phyloP scores from a whole-genome alignment of 2,797 vertebrate genomes.

The Cetoscarus ocellatus region DNA sequence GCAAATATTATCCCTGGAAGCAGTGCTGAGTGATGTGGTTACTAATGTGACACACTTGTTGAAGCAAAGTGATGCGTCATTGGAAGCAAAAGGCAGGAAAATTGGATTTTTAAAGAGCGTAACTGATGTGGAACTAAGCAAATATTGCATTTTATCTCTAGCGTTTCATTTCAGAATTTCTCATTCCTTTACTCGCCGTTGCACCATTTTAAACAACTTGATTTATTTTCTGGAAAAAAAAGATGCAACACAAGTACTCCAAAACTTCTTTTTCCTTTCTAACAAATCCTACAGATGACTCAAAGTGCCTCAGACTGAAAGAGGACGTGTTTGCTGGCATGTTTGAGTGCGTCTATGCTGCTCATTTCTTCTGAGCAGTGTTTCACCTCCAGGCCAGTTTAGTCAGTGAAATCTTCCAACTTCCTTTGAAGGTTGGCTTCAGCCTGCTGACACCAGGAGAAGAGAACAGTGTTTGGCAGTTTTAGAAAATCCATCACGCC shows the following conservation, averaged over 20 bases:
- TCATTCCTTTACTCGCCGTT: not conserved
- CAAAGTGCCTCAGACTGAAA: constrained; percentile 14
- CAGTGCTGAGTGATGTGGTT: not conserved
- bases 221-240: too few species aligned
- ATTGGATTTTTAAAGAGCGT: not conserved
- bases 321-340: constrained; percentile 11
- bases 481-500: constrained; percentile 41
- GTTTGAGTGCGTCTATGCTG: constrained; percentile 16
- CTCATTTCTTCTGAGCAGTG: constrained; percentile 24
- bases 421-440: constrained; percentile 53
- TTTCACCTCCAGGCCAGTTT: constrained; percentile 45
- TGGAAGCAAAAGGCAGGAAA: not conserved
- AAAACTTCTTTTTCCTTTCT: not conserved
- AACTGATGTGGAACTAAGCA: not conserved
- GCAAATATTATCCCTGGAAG: not conserved
- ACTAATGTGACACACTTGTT: not conserved
- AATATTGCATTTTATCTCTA: not conserved
- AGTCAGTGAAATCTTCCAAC: constrained; percentile 39
- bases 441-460: constrained; percentile 32
- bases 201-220: too few species aligned
- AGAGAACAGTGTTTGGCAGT: constrained; percentile 42
- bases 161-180: not conserved
- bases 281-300: not conserved
- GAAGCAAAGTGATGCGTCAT: not conserved
- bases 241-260: too few species aligned